phyloP scores from a whole-genome alignment of 2,888 invertebrate species.

The Nemurella pictetii region DNA sequence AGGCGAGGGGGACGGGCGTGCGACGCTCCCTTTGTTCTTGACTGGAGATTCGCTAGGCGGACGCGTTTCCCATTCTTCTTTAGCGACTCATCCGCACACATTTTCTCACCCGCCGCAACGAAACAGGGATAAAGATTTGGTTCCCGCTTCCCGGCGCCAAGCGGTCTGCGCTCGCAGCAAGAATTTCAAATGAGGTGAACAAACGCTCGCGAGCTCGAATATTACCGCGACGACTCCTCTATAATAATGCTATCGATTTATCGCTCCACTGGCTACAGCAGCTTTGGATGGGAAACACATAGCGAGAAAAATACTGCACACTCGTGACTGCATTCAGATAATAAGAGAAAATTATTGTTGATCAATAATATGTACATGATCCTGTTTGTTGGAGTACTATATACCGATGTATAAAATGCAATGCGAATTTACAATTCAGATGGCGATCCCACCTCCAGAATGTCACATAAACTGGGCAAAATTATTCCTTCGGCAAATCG shows the following conservation, averaged over 20 bases:
- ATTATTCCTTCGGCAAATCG: neutral
- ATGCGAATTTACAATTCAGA: neutral
- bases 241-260: neutral
- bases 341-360: neutral
- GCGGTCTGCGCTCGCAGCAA: neutral
- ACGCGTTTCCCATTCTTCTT: constrained; percentile 19
- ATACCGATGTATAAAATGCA: neutral
- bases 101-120: constrained; percentile 1
- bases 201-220: neutral
- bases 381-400: neutral
- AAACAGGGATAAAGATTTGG: constrained; percentile 4
- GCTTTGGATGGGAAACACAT: neutral
- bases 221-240: neutral
- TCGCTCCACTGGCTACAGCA: neutral
- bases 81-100: neutral
- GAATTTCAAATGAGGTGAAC: constrained; percentile 24
- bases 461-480: neutral
- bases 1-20: neutral
- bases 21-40: neutral
- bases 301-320: neutral
- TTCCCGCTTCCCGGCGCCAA: constrained; percentile 3
- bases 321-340: neutral
- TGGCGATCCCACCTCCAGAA: neutral
- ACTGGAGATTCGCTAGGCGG: neutral
- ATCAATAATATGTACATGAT: neutral